Evolutionary conservation across 2,888 invertebrate species (phyloP).

Genomic region (Cerastis rubricosa): DNA sequence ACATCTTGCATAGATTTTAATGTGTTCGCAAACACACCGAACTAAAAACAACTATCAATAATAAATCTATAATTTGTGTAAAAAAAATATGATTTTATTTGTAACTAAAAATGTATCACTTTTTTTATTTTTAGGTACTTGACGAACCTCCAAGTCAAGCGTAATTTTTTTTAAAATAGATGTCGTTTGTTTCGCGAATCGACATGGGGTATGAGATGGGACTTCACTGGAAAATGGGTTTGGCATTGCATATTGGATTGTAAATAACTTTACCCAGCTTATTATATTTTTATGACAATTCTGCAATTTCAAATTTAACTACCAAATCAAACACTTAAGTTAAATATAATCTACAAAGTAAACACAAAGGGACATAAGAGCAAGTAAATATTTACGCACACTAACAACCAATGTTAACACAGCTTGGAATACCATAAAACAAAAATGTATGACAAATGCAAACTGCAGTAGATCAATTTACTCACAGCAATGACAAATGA

Average conservation of each 20-base stretch:
- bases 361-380: slow-evolving; percentile 17
- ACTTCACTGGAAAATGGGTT: no score
- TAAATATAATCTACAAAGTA: slow-evolving; percentile 18
- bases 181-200: no score
- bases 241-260: neutral
- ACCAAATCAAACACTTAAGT: slow-evolving; percentile 8
- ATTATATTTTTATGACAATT: neutral
- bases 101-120: no score
- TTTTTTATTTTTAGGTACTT: no score
- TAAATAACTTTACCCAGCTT: neutral
- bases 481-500: slow-evolving; percentile 40
- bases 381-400: slow-evolving; percentile 27
- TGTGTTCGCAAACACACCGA: neutral
- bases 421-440: slow-evolving; percentile 37
- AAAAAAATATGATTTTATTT: no score
- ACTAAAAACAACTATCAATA: neutral
- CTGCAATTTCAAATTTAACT: slow-evolving; percentile 5
- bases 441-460: slow-evolving; percentile 45
- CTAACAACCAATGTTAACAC: slow-evolving; percentile 4
- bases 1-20: neutral
- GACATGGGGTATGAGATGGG: no score
- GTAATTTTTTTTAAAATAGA: no score
- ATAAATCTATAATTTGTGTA: no score
- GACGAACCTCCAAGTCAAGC: no score
- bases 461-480: slow-evolving; percentile 10